phyloP scores from a whole-genome alignment of 1,140 invertebrate species.

The Papilio xuthus region DNA sequence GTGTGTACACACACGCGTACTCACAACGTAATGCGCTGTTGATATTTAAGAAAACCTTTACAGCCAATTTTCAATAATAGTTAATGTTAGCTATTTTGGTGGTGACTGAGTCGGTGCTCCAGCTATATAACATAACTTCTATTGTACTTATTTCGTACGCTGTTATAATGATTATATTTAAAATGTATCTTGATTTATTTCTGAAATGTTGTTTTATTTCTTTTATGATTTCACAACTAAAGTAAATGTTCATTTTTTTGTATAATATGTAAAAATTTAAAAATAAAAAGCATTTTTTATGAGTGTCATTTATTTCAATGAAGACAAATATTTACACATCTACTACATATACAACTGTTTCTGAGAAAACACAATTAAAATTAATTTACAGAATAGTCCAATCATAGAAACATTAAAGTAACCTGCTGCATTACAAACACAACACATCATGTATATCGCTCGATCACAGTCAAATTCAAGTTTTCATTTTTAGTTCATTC shows the following conservation, averaged over 20 bases:
- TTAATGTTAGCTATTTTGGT: too few species aligned
- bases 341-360: background rate
- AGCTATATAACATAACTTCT: background rate
- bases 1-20: too few species aligned
- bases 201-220: background rate
- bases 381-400: background rate
- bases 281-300: background rate
- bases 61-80: too few species aligned
- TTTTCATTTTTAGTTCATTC: background rate
- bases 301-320: background rate
- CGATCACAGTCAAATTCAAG: background rate
- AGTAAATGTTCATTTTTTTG: constrained; percentile 2
- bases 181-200: background rate
- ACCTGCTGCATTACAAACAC: background rate
- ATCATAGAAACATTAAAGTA: background rate
- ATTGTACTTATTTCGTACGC: constrained; percentile 2
- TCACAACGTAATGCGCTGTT: too few species aligned
- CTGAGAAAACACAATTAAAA: background rate
- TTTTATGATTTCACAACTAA: background rate
- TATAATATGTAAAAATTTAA: background rate
- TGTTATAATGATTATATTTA: background rate
- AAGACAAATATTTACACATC: background rate
- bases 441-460: background rate
- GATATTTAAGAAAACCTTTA: too few species aligned
- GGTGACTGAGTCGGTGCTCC: too few species aligned